Percentiles rank a stretch among this genome's conserved stretches.
These are phyloP conservation scores for Macaca fascicularis DNA, from an alignment of 2,113 vertebrate genomes.

Conservation along the genomic window T2T-MFA8v1.1 NC_088395.1:109713001-109713500, in stretches of 20 bases:
- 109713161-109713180: not conserved
- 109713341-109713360: not conserved
- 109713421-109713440: not conserved
- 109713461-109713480: not conserved
- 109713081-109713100: slow-evolving; percentile 7
- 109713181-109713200: slow-evolving; percentile 11
- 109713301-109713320: not conserved
- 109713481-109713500: not conserved
- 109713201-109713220: not conserved
- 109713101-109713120: not conserved
- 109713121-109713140: not conserved
- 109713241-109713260: not conserved
- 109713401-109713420: not conserved
- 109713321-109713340: not conserved
- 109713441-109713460: not conserved
- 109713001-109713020: not conserved
- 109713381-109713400: not conserved
- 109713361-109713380: not conserved
- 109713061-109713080: not conserved
- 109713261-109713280: not conserved
- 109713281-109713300: not conserved
- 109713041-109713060: not conserved
- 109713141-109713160: slow-evolving; percentile 23
- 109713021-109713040: not conserved
- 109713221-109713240: not conserved